Conservation (phyloP, 1,140 invertebrate genomes). For the Lordiphosa mommai region DNA sequence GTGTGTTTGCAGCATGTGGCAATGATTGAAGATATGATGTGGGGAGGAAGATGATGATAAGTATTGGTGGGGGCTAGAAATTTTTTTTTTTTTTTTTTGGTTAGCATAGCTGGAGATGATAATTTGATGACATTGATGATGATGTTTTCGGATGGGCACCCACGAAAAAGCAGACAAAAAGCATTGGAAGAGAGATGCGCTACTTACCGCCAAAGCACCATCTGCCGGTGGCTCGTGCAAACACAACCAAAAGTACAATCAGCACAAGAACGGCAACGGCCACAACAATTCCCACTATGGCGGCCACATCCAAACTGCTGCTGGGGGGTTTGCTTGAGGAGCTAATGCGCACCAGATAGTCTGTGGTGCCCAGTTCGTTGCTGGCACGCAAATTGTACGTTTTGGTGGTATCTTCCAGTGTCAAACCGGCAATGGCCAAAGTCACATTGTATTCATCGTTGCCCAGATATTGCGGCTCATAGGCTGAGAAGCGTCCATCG, state of each 20-base stretch:
- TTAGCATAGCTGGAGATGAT: constrained; percentile 65
- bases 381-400: constrained; percentile 84
- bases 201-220: constrained; percentile 92
- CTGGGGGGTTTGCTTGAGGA: constrained; percentile 80
- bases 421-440: constrained; percentile 84
- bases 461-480: constrained; percentile 80
- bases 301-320: constrained; percentile 85
- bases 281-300: constrained; percentile 88
- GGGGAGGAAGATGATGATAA: constrained; percentile 13
- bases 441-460: constrained; percentile 85
- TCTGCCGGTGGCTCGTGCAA: constrained; percentile 87
- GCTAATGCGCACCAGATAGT: constrained; percentile 85
- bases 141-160: constrained; percentile 42
- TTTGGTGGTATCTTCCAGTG: constrained; percentile 88
- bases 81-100: constrained; percentile 57
- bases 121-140: constrained; percentile 45
- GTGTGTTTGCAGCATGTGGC: constrained; percentile 23
- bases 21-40: constrained; percentile 38
- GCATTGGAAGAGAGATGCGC: not conserved
- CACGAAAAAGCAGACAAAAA: constrained; percentile 40
- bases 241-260: constrained; percentile 85
- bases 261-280: constrained; percentile 85
- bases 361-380: constrained; percentile 84
- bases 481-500: constrained; percentile 64
- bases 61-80: constrained; percentile 31